Percentiles rank a stretch among this genome's conserved stretches.
phyloP scores from a whole-genome alignment of 1,140 invertebrate species.

The Planococcus citri region DNA sequence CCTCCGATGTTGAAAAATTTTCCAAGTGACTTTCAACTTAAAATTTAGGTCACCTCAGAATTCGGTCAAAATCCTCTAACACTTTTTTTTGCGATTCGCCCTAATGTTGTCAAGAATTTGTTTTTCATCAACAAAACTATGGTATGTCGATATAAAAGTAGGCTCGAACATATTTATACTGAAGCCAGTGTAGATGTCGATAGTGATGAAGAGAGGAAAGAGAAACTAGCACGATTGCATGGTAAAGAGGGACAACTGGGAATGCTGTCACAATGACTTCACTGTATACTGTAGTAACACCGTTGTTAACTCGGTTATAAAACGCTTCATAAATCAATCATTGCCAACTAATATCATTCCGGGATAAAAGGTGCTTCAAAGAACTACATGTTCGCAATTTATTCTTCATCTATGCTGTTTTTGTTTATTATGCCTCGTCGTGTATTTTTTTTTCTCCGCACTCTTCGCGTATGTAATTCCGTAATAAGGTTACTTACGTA shows the following conservation, averaged over 20 bases:
- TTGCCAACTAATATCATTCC: slow-evolving; percentile 13
- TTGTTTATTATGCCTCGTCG: background rate
- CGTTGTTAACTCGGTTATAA: slow-evolving; percentile 18
- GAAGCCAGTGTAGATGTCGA: too few relatives aligned
- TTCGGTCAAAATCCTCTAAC: too few relatives aligned
- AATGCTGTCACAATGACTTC: background rate
- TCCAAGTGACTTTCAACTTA: too few relatives aligned
- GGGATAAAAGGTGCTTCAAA: background rate
- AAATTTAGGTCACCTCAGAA: too few relatives aligned
- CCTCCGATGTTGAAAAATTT: too few relatives aligned
- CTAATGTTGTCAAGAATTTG: too few relatives aligned
- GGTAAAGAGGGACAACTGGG: background rate
- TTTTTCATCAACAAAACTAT: too few relatives aligned
- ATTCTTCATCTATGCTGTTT: background rate
- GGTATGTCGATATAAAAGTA: too few relatives aligned
- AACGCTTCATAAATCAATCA: slow-evolving; percentile 19
- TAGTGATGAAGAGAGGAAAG: background rate
- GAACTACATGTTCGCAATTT: too few relatives aligned
- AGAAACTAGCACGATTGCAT: background rate
- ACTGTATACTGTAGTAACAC: background rate
- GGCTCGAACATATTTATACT: too few relatives aligned
- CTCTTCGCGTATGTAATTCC: background rate
- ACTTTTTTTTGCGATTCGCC: too few relatives aligned
- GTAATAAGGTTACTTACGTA: too few relatives aligned
- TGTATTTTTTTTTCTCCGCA: background rate